phyloP scores from a whole-genome alignment of 2,113 vertebrate genomes.

The Xenopus laevis region DNA sequence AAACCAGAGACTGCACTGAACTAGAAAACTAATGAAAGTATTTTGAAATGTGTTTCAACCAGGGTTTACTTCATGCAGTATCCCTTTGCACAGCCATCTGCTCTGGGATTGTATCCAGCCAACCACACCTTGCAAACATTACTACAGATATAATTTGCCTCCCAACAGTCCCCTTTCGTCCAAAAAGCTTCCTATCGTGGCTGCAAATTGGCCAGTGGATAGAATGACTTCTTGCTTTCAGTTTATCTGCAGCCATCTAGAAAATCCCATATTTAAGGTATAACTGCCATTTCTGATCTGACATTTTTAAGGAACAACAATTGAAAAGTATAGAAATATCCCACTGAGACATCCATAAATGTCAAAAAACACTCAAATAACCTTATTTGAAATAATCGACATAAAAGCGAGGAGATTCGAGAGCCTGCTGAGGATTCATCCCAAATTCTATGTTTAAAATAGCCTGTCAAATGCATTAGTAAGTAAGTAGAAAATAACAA shows the following conservation, averaged over 20 bases:
- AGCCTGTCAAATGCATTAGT: slow-evolving; percentile 50
- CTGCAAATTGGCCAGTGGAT: slow-evolving; percentile 54
- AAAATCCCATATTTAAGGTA: slow-evolving; percentile 55
- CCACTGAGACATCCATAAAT: too few species aligned
- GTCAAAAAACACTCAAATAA: slow-evolving; percentile 25
- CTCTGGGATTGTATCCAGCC: slow-evolving; percentile 63
- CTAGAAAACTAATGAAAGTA: too few species aligned
- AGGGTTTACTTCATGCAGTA: slow-evolving; percentile 40
- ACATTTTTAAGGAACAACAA: neutral
- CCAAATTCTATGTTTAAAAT: slow-evolving; percentile 68
- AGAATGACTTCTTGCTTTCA: slow-evolving; percentile 53
- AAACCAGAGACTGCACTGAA: too few species aligned
- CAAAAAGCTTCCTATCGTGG: slow-evolving; percentile 56
- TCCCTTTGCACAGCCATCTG: slow-evolving; percentile 57
- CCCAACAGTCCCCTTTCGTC: slow-evolving; percentile 66
- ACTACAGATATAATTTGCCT: slow-evolving; percentile 18
- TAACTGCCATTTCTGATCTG: slow-evolving; percentile 54
- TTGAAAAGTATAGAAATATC: too few species aligned
- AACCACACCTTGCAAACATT: slow-evolving; percentile 47
- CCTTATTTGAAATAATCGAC: slow-evolving; percentile 55
- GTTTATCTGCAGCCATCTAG: slow-evolving; percentile 47
- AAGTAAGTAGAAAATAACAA: too few species aligned
- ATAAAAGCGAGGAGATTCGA: slow-evolving; percentile 61
- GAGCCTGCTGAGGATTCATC: slow-evolving; percentile 66
- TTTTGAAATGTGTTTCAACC: too few species aligned